Evolutionary conservation across 2,113 vertebrate genomes (phyloP).

Genomic region (Coracopsis vasa): DNA sequence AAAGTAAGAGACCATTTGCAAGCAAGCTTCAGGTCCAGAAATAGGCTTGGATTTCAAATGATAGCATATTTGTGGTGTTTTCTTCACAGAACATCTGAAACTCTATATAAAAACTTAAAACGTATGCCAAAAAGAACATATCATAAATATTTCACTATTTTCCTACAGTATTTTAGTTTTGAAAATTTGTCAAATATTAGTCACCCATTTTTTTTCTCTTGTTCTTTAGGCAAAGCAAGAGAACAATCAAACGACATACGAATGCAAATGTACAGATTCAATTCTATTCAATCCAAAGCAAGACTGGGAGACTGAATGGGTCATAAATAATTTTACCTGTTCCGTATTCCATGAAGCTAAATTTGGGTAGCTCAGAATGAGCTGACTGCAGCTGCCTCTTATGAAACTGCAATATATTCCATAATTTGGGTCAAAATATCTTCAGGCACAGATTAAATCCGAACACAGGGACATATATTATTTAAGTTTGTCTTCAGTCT

Average conservation of each 20-base stretch:
- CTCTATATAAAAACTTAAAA: background rate
- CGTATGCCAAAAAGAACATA: background rate
- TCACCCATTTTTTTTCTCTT: background rate
- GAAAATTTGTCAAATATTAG: background rate
- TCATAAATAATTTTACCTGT: constrained; percentile 70
- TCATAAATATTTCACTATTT: background rate
- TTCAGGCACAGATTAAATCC: constrained; percentile 70
- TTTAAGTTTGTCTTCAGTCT: constrained; percentile 72
- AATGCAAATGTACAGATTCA: constrained; percentile 50
- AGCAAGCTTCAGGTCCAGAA: background rate
- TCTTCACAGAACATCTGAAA: background rate
- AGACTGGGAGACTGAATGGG: background rate
- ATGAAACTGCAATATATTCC: constrained; percentile 60
- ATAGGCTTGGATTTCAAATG: background rate
- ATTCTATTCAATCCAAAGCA: constrained; percentile 45
- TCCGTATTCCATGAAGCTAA: constrained; percentile 68
- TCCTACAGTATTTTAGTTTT: background rate
- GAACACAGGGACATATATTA: constrained; percentile 44
- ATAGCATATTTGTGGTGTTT: background rate
- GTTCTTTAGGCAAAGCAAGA: constrained; percentile 11
- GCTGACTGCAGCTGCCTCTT: background rate
- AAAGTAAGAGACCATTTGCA: background rate
- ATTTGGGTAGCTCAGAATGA: constrained; percentile 50
- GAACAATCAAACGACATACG: background rate
- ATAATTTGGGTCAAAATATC: constrained; percentile 69